These are phyloP conservation scores for Ceratina australensis DNA, from an alignment of 1,140 invertebrate genomes.

Conservation along the genomic window DNA sequence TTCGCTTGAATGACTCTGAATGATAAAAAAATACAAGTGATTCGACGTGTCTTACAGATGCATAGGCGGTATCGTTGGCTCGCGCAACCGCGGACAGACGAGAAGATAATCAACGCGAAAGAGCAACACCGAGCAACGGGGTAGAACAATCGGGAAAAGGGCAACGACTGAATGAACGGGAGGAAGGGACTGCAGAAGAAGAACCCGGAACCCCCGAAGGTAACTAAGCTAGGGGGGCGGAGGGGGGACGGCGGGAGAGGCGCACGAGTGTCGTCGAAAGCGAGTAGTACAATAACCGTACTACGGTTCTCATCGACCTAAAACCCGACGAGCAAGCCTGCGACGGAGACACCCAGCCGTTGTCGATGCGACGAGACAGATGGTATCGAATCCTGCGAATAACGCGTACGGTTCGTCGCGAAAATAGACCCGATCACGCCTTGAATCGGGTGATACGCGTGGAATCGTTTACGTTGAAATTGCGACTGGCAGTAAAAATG, in stretches of 20 bases:
- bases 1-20: no score
- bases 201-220: no score
- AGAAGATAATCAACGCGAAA: not conserved
- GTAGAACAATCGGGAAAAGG: not conserved
- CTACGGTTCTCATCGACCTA: conserved; percentile 23
- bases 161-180: not conserved
- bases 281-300: conserved; percentile 15
- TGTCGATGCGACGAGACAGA: no score
- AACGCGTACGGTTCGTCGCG: no score
- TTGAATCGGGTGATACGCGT: no score
- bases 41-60: not conserved
- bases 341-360: not conserved
- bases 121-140: not conserved
- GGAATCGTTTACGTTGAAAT: no score
- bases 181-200: not conserved
- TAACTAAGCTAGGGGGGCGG: not conserved
- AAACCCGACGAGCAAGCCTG: no score
- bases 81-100: not conserved
- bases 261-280: not conserved
- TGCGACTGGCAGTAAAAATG: no score
- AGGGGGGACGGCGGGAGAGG: not conserved
- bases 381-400: no score
- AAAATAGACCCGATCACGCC: no score
- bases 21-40: not conserved
- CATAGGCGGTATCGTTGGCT: not conserved